phyloP scores from a whole-genome alignment of 2,888 invertebrate genomes.

The Zaprionus obscuricornis region DNA sequence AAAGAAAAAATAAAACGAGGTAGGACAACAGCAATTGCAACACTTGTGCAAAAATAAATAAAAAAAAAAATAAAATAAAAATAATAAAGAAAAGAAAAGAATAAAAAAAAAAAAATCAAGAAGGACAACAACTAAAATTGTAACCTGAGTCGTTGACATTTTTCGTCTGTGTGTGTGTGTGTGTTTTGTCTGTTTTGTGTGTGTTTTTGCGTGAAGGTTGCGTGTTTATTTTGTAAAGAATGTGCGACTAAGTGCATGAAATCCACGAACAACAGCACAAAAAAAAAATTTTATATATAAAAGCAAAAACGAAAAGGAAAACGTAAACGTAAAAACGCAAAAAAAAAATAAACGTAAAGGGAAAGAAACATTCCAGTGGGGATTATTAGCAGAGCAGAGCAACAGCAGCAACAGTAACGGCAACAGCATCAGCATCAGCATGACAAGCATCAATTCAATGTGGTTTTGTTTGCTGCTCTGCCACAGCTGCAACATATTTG shows the following conservation, averaged over 20 bases:
- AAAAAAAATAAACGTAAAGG: too few relatives aligned
- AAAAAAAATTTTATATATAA: slow-evolving; percentile 22
- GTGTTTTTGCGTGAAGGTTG: slow-evolving; percentile 40
- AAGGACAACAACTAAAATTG: slow-evolving; percentile 20
- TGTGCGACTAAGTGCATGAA: slow-evolving; percentile 68
- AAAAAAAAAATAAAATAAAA: neutral
- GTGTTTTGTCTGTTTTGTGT: slow-evolving; percentile 1
- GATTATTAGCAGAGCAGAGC: slow-evolving; percentile 30
- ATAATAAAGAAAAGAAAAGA: slow-evolving; percentile 3
- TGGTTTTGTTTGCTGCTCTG: slow-evolving; percentile 59
- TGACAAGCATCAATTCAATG: slow-evolving; percentile 61
- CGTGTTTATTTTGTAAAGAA: slow-evolving; percentile 44
- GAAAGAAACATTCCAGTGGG: slow-evolving; percentile 29
- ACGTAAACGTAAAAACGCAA: too few relatives aligned
- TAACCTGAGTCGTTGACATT: slow-evolving; percentile 19
- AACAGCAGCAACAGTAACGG: slow-evolving; percentile 15
- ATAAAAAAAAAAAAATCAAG: slow-evolving; percentile 11
- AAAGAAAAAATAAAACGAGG: neutral
- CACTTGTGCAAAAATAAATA: slow-evolving; percentile 43
- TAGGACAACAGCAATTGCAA: slow-evolving; percentile 18
- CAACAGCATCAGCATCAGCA: slow-evolving; percentile 28
- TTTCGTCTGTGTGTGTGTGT: neutral
- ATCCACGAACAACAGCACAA: slow-evolving; percentile 38
- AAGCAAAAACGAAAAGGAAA: too few relatives aligned
- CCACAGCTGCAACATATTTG: slow-evolving; percentile 59